These are phyloP conservation scores for Tachypleus tridentatus DNA, from an alignment of 1,140 invertebrate species.

Conservation along the genomic window DNA sequence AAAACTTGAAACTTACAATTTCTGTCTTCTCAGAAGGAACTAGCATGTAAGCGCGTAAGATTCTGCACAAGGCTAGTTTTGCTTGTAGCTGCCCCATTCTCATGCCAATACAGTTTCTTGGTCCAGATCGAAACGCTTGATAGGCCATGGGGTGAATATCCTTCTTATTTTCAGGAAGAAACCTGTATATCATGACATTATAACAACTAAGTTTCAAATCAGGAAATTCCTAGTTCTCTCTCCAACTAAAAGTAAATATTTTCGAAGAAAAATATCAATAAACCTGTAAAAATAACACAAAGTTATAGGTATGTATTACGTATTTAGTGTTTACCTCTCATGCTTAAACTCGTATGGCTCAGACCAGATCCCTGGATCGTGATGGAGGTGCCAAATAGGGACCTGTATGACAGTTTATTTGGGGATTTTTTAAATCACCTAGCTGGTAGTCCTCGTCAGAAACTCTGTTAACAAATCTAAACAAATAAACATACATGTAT, in stretches of 20 bases:
- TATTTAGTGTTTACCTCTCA: slow-evolving; percentile 32
- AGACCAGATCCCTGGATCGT: slow-evolving; percentile 30
- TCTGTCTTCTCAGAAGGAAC: background rate
- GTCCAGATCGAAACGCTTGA: slow-evolving; percentile 42
- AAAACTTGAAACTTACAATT: background rate
- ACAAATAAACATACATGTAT: too few species aligned
- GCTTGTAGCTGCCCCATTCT: slow-evolving; percentile 50
- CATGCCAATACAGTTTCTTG: slow-evolving; percentile 43
- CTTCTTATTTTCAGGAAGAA: slow-evolving; percentile 21
- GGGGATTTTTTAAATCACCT: slow-evolving; percentile 26
- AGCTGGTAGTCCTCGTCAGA: slow-evolving; percentile 23
- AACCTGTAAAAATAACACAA: too few species aligned
- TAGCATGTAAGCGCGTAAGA: slow-evolving; percentile 10
- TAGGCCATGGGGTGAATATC: slow-evolving; percentile 30
- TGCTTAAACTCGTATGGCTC: slow-evolving; percentile 35
- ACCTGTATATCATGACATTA: slow-evolving; percentile 2
- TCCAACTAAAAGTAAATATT: too few species aligned
- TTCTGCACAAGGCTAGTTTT: slow-evolving; percentile 42
- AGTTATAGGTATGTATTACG: too few species aligned
- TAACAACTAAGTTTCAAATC: too few species aligned
- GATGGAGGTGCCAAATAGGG: slow-evolving; percentile 31
- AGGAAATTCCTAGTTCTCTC: too few species aligned
- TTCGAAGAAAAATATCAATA: too few species aligned
- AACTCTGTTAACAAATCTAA: slow-evolving; percentile 17
- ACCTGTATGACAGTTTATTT: slow-evolving; percentile 28